phyloP scores from a whole-genome alignment of 2,113 vertebrate genomes.

The Eurystomus gularis region DNA sequence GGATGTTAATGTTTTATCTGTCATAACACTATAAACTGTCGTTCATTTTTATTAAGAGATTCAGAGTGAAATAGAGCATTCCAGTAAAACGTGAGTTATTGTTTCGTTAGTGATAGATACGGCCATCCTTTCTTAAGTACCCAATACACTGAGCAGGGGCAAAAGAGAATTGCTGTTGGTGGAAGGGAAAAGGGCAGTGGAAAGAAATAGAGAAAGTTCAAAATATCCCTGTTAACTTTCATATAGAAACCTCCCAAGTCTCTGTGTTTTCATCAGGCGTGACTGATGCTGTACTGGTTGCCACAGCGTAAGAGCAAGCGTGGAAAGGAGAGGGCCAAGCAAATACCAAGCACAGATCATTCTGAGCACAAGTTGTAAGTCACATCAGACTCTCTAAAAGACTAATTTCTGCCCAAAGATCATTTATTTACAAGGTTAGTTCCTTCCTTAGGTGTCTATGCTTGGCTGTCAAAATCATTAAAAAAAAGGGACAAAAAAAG shows the following conservation, averaged over 20 bases:
- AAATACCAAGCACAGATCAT: not conserved
- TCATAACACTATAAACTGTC: not conserved
- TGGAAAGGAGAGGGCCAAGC: not conserved
- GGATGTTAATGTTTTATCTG: not conserved
- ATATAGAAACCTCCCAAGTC: not conserved
- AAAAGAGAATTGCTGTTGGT: not conserved
- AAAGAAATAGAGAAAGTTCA: not conserved
- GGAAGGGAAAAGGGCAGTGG: not conserved
- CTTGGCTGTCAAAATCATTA: not conserved
- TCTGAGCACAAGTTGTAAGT: not conserved
- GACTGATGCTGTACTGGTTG: not conserved
- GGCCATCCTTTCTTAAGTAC: not conserved
- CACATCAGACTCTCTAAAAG: not conserved
- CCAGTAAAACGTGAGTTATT: not conserved
- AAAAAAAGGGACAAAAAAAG: not conserved
- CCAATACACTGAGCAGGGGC: not conserved
- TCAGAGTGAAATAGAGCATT: constrained; percentile 13
- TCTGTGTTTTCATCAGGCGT: not conserved
- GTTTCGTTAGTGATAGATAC: not conserved
- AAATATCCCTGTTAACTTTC: not conserved
- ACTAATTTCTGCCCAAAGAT: not conserved
- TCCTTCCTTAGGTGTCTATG: not conserved
- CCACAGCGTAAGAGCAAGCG: not conserved
- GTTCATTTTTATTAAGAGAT: constrained; percentile 50
- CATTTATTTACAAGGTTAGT: not conserved